A percentile compares a stretch with the other conserved stretches of the same genome.
Evolutionary conservation across 2,113 vertebrate species (phyloP).

Genomic region (Passer montanus): DNA sequence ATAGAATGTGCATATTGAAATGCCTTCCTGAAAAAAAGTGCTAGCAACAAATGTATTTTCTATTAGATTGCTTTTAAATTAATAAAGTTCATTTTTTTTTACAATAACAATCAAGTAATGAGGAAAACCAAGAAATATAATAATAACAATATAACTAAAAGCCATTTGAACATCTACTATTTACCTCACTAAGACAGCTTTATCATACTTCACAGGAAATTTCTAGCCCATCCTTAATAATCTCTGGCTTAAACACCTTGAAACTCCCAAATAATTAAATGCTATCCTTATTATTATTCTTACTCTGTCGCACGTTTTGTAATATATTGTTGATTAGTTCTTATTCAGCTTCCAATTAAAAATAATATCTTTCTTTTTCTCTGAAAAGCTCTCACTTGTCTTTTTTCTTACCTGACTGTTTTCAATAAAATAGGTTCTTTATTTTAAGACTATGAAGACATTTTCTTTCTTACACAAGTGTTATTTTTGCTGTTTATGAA

Average conservation of each 20-base stretch:
- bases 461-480: neutral
- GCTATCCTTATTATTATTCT: neutral
- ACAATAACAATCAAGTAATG: neutral
- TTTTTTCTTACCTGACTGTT: neutral
- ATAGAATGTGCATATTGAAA: neutral
- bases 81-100: neutral
- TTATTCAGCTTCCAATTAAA: neutral
- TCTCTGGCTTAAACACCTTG: neutral
- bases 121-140: neutral
- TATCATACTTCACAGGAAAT: neutral
- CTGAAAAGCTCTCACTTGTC: neutral
- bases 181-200: neutral
- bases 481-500: neutral
- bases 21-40: neutral
- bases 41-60: neutral
- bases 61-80: neutral
- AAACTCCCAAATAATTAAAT: neutral
- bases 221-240: neutral
- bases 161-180: neutral
- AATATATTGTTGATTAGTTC: neutral
- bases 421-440: neutral
- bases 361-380: neutral
- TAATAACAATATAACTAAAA: neutral
- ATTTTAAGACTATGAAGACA: neutral
- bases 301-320: neutral